Conservation (phyloP, 2,113 vertebrate genomes). For the Tamias sibiricus region DNA sequence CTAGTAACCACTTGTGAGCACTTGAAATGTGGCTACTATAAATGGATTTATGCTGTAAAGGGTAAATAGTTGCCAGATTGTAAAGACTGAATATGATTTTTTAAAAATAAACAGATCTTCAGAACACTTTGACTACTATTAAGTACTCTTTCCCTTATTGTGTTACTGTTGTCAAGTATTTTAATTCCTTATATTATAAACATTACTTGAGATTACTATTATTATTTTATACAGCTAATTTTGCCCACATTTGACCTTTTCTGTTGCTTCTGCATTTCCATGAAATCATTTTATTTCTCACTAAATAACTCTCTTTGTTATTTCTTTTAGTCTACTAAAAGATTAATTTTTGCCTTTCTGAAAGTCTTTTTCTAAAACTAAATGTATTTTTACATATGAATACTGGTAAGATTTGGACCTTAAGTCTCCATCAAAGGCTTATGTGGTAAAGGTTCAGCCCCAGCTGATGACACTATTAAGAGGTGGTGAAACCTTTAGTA, state of each 20-base stretch:
- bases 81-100: not conserved
- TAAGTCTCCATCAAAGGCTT: too few relatives aligned
- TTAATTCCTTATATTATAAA: constrained; percentile 26
- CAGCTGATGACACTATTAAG: not conserved
- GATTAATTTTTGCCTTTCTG: not conserved
- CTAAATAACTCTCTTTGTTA: not conserved
- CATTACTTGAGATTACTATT: not conserved
- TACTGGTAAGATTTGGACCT: not conserved
- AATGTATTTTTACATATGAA: not conserved
- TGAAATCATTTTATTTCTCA: not conserved
- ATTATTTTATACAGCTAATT: not conserved
- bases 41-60: not conserved
- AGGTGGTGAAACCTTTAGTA: not conserved
- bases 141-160: not conserved
- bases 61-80: not conserved
- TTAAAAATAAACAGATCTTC: not conserved
- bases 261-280: not conserved
- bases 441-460: too few relatives aligned
- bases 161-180: not conserved
- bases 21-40: not conserved
- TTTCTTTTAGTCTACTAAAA: not conserved
- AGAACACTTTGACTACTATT: not conserved
- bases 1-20: not conserved
- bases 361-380: not conserved
- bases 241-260: not conserved